These are phyloP conservation scores for Napeogenes sylphis DNA, from an alignment of 2,888 invertebrate genomes.

Conservation along the genomic window DNA sequence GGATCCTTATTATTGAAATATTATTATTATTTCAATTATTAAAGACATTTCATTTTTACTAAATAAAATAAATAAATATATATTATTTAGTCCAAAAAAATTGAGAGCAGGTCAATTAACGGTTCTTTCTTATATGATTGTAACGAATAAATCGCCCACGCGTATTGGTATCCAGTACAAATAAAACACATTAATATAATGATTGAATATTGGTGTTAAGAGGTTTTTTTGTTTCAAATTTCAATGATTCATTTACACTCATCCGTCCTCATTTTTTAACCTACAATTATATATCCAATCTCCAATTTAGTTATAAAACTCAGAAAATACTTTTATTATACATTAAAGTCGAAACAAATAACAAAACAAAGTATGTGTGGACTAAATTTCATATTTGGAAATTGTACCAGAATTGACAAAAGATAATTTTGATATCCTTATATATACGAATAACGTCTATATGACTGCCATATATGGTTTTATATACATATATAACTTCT, in stretches of 20 bases:
- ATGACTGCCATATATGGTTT: no score
- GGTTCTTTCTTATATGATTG: conserved; percentile 37
- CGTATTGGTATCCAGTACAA: not conserved
- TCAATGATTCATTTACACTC: conserved; percentile 3
- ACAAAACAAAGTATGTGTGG: not conserved
- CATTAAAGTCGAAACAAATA: not conserved
- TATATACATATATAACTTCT: no score
- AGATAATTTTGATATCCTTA: no score
- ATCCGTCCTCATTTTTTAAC: conserved; percentile 1
- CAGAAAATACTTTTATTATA: not conserved
- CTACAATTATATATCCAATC: not conserved
- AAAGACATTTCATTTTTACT: not conserved
- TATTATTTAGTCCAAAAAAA: conserved; percentile 16
- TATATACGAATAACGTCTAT: no score
- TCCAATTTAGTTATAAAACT: not conserved
- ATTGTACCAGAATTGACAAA: no score
- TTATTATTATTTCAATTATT: not conserved
- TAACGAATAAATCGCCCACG: conserved; percentile 15
- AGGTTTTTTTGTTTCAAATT: conserved; percentile 5
- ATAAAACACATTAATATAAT: conserved; percentile 1
- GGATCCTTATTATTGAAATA: no score
- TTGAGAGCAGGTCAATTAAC: conserved; percentile 49
- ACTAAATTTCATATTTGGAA: no score
- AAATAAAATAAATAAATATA: conserved; percentile 14
- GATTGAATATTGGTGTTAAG: not conserved